Evolutionary conservation across 2,797 vertebrate species (phyloP).

Genomic region (Trichosurus vulpecula): DNA sequence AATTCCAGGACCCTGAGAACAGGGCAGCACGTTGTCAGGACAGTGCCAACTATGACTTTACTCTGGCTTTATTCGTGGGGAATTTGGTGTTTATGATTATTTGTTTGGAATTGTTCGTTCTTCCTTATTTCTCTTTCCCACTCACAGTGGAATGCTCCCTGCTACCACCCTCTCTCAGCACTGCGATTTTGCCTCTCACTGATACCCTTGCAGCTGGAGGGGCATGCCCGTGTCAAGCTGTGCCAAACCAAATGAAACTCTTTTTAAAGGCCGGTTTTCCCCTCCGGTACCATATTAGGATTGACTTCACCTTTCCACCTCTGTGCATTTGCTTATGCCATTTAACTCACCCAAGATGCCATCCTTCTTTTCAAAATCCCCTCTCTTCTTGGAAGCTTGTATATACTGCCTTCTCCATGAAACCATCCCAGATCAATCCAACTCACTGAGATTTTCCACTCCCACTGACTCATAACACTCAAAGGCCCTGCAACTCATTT

Average conservation of each 20-base stretch:
- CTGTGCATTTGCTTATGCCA: constrained; percentile 13
- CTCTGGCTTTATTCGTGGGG: neutral
- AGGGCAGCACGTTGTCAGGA: neutral
- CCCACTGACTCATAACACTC: neutral
- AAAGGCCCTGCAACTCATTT: neutral
- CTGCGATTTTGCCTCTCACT: neutral
- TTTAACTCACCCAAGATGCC: constrained; percentile 22
- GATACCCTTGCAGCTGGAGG: neutral
- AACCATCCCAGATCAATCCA: neutral
- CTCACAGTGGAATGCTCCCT: neutral
- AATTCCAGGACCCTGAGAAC: neutral
- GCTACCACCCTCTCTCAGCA: neutral
- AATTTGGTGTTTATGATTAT: neutral
- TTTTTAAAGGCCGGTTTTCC: neutral
- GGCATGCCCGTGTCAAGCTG: neutral
- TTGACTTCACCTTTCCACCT: constrained; percentile 20
- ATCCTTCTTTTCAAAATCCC: neutral
- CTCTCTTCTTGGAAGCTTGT: neutral
- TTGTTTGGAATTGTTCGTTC: neutral
- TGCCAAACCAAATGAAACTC: neutral
- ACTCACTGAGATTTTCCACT: neutral
- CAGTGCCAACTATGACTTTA: neutral
- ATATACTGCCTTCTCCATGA: neutral
- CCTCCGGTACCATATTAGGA: neutral
- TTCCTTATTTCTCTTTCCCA: neutral